Percentiles rank a stretch among this genome's conserved stretches.
Evolutionary conservation across 2,113 vertebrate genomes (phyloP).

Genomic region (Chunga burmeisteri): DNA sequence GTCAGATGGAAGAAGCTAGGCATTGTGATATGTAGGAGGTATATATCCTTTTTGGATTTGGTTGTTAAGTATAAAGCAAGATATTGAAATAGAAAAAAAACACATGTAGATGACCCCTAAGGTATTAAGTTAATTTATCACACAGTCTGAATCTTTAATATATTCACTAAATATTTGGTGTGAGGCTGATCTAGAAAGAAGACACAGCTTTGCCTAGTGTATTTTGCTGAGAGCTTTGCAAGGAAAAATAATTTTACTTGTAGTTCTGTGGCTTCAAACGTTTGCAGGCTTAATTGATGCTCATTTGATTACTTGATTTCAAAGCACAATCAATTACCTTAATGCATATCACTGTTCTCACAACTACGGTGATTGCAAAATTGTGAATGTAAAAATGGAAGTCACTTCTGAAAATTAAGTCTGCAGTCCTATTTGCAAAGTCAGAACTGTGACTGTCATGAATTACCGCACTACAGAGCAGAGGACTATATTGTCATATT

Average conservation of each 20-base stretch:
- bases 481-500: background rate
- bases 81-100: background rate
- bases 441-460: conserved; percentile 21
- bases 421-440: conserved; percentile 22
- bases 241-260: conserved; percentile 20
- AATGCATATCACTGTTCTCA: conserved; percentile 54
- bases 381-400: conserved; percentile 58
- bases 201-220: background rate
- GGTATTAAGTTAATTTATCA: background rate
- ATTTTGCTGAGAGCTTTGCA: background rate
- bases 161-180: background rate
- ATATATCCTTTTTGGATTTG: background rate
- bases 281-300: conserved; percentile 54
- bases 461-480: background rate
- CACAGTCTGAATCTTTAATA: background rate
- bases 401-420: conserved; percentile 55
- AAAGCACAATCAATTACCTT: conserved; percentile 59
- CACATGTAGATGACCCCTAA: background rate
- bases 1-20: background rate
- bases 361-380: conserved; percentile 50
- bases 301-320: conserved; percentile 67
- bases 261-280: background rate
- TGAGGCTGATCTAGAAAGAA: background rate
- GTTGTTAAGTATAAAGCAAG: background rate
- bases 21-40: background rate